Evolutionary conservation across 2,888 invertebrate genomes (phyloP).

Genomic region (Oxystoma pomonae): DNA sequence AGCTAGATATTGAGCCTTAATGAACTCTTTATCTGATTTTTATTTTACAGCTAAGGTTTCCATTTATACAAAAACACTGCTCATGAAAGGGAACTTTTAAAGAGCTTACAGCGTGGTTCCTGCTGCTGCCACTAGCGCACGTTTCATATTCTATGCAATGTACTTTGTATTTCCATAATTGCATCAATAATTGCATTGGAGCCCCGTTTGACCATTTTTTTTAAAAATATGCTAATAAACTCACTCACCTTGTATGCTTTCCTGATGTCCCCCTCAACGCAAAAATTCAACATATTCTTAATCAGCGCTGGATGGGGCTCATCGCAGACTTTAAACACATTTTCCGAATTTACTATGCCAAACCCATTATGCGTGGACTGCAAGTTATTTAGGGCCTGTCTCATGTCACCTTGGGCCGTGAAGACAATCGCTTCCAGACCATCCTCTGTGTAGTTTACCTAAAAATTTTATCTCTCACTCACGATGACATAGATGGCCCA

Average conservation of each 20-base stretch:
- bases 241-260: slow-evolving; percentile 69
- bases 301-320: slow-evolving; percentile 96
- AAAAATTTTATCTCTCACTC: too few relatives aligned
- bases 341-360: slow-evolving; percentile 82
- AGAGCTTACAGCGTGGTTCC: too few relatives aligned
- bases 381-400: slow-evolving; percentile 95
- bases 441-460: slow-evolving; percentile 81
- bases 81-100: too few relatives aligned
- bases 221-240: not conserved
- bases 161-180: too few relatives aligned
- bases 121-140: too few relatives aligned
- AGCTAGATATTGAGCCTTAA: too few relatives aligned
- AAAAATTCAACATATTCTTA: slow-evolving; percentile 84
- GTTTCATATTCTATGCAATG: too few relatives aligned
- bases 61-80: too few relatives aligned
- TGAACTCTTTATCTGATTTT: too few relatives aligned
- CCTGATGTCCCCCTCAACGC: slow-evolving; percentile 75
- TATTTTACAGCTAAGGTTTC: too few relatives aligned
- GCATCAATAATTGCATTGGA: too few relatives aligned
- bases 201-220: too few relatives aligned
- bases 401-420: slow-evolving; percentile 98
- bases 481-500: not conserved
- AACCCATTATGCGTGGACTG: slow-evolving; percentile 94
- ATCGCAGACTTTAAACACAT: slow-evolving; percentile 98
- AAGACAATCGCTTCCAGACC: slow-evolving; percentile 95